Evolutionary conservation across 2,797 vertebrate species (phyloP).

Genomic region (Chloroceryle amazona): DNA sequence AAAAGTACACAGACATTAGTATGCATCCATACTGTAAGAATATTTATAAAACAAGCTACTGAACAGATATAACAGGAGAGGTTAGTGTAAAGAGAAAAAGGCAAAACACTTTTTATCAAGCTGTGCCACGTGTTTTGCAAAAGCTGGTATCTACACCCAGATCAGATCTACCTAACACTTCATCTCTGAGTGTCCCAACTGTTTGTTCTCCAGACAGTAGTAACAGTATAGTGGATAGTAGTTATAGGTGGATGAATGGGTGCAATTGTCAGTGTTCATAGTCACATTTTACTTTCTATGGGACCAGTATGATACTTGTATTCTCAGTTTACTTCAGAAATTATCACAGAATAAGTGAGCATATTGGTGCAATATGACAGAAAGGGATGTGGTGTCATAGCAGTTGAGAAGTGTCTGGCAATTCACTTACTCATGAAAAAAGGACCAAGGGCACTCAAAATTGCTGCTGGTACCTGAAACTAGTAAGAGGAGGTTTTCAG

Average conservation of each 20-base stretch:
- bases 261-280: background rate
- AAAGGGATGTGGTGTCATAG: background rate
- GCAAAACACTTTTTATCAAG: background rate
- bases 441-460: background rate
- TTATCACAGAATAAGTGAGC: background rate
- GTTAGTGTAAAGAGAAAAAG: background rate
- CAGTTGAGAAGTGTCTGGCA: background rate
- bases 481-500: background rate
- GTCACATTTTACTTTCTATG: background rate
- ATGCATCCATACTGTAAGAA: background rate
- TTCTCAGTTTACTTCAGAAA: background rate
- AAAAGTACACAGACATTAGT: background rate
- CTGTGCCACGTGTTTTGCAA: background rate
- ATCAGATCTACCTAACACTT: background rate
- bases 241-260: background rate
- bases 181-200: fast-evolving
- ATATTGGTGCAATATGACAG: background rate
- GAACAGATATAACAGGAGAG: background rate
- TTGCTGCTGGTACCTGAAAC: background rate
- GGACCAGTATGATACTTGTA: background rate
- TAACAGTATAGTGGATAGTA: background rate
- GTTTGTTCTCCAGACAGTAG: background rate
- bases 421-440: background rate
- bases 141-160: background rate
- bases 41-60: background rate